Conservation (phyloP, 2,113 vertebrate genomes). For the Notiomystis cincta region DNA sequence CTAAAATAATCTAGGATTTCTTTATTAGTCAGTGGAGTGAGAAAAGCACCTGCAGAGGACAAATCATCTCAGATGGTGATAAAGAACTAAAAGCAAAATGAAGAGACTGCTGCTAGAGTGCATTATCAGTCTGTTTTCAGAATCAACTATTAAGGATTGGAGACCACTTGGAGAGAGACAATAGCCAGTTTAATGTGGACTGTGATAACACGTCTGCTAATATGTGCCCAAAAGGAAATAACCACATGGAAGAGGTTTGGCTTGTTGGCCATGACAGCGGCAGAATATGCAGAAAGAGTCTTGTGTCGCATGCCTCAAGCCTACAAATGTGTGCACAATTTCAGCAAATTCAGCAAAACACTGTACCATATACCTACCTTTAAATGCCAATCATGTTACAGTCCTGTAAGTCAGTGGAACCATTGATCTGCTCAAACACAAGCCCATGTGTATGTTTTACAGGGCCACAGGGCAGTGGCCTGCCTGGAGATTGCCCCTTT, state of each 20-base stretch:
- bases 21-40: neutral
- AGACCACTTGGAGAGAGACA: neutral
- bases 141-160: neutral
- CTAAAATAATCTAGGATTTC: neutral
- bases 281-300: neutral
- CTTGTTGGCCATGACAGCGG: neutral
- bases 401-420: neutral
- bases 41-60: neutral
- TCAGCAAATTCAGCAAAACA: neutral
- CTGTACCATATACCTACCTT: neutral
- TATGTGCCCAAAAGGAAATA: neutral
- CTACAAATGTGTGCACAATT: neutral
- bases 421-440: neutral
- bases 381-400: neutral
- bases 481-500: neutral
- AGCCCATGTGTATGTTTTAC: neutral
- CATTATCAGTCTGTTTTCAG: neutral
- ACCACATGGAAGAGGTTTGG: neutral
- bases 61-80: neutral
- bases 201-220: neutral
- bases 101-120: neutral
- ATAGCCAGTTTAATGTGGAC: neutral
- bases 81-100: slow-evolving; percentile 3
- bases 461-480: neutral
- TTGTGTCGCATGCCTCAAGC: neutral